phyloP scores from a whole-genome alignment of 2,888 invertebrate genomes.

The Amphipyra tragopoginis region DNA sequence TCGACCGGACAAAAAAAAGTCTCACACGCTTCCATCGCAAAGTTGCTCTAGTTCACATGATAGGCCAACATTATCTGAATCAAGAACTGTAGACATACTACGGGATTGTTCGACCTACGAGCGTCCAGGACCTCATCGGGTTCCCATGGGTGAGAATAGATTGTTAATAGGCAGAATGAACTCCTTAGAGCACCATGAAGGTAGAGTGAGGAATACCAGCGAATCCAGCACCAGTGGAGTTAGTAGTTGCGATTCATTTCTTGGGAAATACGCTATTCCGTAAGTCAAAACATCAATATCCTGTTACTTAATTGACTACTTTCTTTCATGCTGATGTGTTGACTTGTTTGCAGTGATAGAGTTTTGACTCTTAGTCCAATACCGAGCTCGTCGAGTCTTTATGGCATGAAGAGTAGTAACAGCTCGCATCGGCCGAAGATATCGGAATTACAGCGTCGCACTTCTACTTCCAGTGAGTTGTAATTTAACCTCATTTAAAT shows the following conservation, averaged over 20 bases:
- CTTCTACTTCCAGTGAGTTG: conserved; percentile 89
- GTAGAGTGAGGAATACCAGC: conserved; percentile 85
- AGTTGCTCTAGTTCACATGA: conserved; percentile 89
- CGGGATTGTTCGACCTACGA: conserved; percentile 80
- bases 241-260: conserved; percentile 94
- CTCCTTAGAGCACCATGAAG: conserved; percentile 83
- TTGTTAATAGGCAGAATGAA: conserved; percentile 79
- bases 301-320: background rate
- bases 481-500: background rate
- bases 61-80: conserved; percentile 92
- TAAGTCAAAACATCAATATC: conserved; percentile 69
- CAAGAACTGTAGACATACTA: conserved; percentile 91
- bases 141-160: conserved; percentile 72
- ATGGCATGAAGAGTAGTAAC: conserved; percentile 85
- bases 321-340: background rate
- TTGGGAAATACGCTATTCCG: conserved; percentile 90
- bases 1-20: conserved; percentile 81
- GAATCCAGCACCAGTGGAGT: conserved; percentile 96
- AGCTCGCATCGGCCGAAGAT: conserved; percentile 81
- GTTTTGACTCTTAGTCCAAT: conserved; percentile 96
- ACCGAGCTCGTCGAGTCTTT: conserved; percentile 94
- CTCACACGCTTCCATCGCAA: conserved; percentile 90
- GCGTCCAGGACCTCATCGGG: conserved; percentile 70
- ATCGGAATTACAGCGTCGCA: conserved; percentile 87
- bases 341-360: conserved; percentile 89